These are phyloP conservation scores for Drosophila nannoptera DNA, from an alignment of 1,140 invertebrate genomes.

Conservation along the genomic window DNA sequence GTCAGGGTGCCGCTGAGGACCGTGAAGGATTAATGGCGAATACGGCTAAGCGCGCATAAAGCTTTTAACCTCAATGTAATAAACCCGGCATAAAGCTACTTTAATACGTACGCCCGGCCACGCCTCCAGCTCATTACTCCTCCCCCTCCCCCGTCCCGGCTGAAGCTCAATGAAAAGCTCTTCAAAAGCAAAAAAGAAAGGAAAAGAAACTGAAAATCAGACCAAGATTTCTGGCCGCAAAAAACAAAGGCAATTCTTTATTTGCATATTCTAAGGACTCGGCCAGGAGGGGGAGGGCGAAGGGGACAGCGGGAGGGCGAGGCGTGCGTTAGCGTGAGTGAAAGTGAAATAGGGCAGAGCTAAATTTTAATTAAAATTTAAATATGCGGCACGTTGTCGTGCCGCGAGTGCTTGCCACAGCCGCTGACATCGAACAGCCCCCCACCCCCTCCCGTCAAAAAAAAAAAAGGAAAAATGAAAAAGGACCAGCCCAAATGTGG, in stretches of 20 bases:
- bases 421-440: not conserved
- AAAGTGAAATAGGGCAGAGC: not conserved
- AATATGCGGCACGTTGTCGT: conserved; percentile 67
- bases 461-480: not conserved
- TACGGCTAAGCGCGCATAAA: conserved; percentile 27
- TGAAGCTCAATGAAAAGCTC: conserved; percentile 30
- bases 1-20: not conserved
- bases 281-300: conserved; percentile 52
- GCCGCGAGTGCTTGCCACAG: conserved; percentile 32
- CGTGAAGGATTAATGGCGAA: conserved; percentile 27
- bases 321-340: not conserved
- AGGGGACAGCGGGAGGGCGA: not conserved
- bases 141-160: not conserved
- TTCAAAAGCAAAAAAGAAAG: conserved; percentile 4
- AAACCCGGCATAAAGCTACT: conserved; percentile 24
- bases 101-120: too few species aligned
- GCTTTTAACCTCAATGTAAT: conserved; percentile 12
- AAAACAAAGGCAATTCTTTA: conserved; percentile 52
- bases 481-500: conserved; percentile 39
- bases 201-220: conserved; percentile 30
- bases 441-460: not conserved
- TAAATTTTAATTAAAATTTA: conserved; percentile 75
- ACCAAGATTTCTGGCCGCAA: conserved; percentile 24
- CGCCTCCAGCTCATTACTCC: not conserved
- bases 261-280: conserved; percentile 72